These are phyloP conservation scores for Eudemis profundana DNA, from an alignment of 2,888 invertebrate species.

Conservation along the genomic window DNA sequence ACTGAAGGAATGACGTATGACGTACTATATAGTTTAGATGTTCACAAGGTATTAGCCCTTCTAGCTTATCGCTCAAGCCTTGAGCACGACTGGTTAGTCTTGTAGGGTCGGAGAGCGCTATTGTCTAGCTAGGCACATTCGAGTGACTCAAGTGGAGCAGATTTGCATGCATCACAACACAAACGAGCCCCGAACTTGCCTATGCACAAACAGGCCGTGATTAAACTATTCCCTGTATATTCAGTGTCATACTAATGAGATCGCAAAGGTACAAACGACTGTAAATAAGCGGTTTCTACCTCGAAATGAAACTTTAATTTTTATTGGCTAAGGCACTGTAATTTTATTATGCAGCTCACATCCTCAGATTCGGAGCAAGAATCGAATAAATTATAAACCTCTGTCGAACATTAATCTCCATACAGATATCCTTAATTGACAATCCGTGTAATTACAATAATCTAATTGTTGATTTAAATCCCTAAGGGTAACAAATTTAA, in stretches of 20 bases:
- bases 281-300: background rate
- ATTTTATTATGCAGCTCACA: conserved; percentile 39
- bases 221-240: conserved; percentile 29
- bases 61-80: conserved; percentile 27
- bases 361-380: conserved; percentile 32
- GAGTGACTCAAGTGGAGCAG: conserved; percentile 54
- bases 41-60: conserved; percentile 23
- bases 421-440: conserved; percentile 61
- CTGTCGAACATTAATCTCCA: conserved; percentile 53
- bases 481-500: conserved; percentile 67
- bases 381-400: conserved; percentile 49
- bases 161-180: conserved; percentile 60
- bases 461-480: conserved; percentile 74
- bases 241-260: background rate
- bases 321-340: background rate
- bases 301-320: background rate
- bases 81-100: conserved; percentile 49
- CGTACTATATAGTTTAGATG: background rate
- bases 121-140: conserved; percentile 56
- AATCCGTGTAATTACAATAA: conserved; percentile 64
- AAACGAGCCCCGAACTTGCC: conserved; percentile 48
- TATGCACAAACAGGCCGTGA: conserved; percentile 34
- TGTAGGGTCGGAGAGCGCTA: conserved; percentile 52
- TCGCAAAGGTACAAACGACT: background rate
- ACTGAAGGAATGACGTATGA: background rate